These are phyloP conservation scores for Zaprionus inermis DNA, from an alignment of 1,140 invertebrate species.

Conservation along the genomic window DNA sequence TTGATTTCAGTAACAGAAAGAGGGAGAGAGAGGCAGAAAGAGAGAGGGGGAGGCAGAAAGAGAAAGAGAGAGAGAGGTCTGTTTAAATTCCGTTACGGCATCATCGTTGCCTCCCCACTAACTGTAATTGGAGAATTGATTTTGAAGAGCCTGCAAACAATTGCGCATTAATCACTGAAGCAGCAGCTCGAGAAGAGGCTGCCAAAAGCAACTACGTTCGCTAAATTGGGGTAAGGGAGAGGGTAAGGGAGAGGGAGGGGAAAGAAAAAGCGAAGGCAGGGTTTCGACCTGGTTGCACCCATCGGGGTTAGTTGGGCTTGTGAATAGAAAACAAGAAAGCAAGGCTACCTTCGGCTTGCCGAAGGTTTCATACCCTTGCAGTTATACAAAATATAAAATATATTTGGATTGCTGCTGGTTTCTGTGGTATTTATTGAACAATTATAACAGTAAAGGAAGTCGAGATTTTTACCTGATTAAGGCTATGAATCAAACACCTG, in stretches of 20 bases:
- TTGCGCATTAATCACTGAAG: constrained; percentile 73
- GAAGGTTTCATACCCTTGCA: no score
- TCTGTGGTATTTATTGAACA: no score
- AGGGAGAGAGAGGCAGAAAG: background rate
- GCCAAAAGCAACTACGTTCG: constrained; percentile 9
- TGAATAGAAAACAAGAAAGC: no score
- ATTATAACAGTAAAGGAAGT: no score
- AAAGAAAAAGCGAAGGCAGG: background rate
- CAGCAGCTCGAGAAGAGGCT: constrained; percentile 24
- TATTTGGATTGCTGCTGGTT: no score
- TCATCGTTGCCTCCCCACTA: constrained; percentile 9
- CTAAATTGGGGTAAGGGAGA: background rate
- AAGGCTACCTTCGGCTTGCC: no score
- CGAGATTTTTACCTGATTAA: no score
- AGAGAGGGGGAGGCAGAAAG: background rate
- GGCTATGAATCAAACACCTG: no score
- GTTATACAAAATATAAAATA: no score
- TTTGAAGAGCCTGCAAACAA: constrained; percentile 71
- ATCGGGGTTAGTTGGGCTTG: background rate
- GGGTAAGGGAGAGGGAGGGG: no score
- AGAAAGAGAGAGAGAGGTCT: constrained; percentile 4
- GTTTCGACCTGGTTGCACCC: background rate
- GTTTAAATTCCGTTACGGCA: background rate
- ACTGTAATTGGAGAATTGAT: constrained; percentile 69
- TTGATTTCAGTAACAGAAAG: constrained; percentile 50